Base-by-base conservation (phyloP, 1,140 invertebrate genomes). In the Hermatobates lingyangjiaoensis region DNA sequence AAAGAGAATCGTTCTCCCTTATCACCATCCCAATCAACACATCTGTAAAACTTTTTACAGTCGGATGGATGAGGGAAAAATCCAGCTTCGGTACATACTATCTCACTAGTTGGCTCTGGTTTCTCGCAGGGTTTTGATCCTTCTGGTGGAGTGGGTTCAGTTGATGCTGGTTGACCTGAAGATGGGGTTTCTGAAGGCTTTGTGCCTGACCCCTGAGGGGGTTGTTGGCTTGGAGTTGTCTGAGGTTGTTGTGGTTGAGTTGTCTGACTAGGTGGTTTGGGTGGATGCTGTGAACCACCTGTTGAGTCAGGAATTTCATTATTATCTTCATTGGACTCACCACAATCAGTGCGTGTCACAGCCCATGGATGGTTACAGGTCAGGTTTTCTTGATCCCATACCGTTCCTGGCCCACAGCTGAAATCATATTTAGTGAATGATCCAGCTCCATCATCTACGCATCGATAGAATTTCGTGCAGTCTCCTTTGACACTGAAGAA, bases 11-110 rank as follows among this genome's bases (percentile, higher is more conserved):
- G 70, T 52, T 79, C 72, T 25, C 74, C 76, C 56, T 75, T 71
- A 52, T 75, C 66, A 1, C 64, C 63, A 50, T 63, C 60, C 60
- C 64, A 69, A 54, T 72, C 68, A n/a, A 84, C 81, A 60, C 81
- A 83, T 48, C 79, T 70, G 57, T 81, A 82, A 58, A 81, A 82
- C 58, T 79, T 79, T 45, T 70, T 71, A 60, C 82, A 86, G 38
- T 75, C 65, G n/a, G 67, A 64, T 25, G 71, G 71, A 65, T 81
- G 64, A 4, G 75, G 72, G 60, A 74, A 80, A 58, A 74, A 83
- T 26, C 81, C 82, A 58, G 57, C 58, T 52, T 57, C 54, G 20
- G 57, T 57, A 47, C 61, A 62, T 27, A 48, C 55, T 49, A 62
- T 60, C 56, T 56, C 26, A 24, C 49, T 55, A 25, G 27, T 44